These are phyloP conservation scores for Allophyes oxyacanthae DNA, from an alignment of 2,888 invertebrate genomes.

Conservation along the genomic window DNA sequence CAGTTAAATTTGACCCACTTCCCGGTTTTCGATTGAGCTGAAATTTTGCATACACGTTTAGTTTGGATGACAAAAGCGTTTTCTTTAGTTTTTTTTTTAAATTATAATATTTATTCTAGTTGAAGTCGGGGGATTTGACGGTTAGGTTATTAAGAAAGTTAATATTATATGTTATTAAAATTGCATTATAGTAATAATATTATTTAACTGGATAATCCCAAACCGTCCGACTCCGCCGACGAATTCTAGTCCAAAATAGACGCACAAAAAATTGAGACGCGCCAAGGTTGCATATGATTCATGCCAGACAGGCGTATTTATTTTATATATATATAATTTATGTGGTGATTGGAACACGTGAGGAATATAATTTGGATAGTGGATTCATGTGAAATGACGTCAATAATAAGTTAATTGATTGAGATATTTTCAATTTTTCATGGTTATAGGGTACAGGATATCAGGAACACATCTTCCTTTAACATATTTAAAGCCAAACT, in stretches of 20 bases:
- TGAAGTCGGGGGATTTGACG: too few species aligned
- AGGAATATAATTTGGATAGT: background rate
- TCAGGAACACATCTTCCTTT: too few species aligned
- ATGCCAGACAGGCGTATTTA: conserved; percentile 16
- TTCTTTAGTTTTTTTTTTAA: too few species aligned
- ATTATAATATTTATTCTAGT: too few species aligned
- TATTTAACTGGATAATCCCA: background rate
- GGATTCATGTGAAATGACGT: background rate
- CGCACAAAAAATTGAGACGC: conserved; percentile 13
- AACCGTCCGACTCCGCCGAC: conserved; percentile 1
- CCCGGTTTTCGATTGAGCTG: too few species aligned
- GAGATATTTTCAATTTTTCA: background rate
- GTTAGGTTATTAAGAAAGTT: too few species aligned
- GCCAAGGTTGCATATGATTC: conserved; percentile 34
- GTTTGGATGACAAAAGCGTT: too few species aligned
- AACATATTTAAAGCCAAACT: too few species aligned
- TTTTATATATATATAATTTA: conserved; percentile 48
- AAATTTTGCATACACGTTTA: too few species aligned
- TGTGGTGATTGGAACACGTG: conserved; percentile 1
- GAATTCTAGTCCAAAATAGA: conserved; percentile 3
- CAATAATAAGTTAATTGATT: background rate
- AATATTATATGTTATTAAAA: too few species aligned
- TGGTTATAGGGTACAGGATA: too few species aligned
- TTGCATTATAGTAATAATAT: background rate
- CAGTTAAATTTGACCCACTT: too few species aligned